Conservation (phyloP, 2,797 vertebrate species). For the Cyprinodon diabolis region DNA sequence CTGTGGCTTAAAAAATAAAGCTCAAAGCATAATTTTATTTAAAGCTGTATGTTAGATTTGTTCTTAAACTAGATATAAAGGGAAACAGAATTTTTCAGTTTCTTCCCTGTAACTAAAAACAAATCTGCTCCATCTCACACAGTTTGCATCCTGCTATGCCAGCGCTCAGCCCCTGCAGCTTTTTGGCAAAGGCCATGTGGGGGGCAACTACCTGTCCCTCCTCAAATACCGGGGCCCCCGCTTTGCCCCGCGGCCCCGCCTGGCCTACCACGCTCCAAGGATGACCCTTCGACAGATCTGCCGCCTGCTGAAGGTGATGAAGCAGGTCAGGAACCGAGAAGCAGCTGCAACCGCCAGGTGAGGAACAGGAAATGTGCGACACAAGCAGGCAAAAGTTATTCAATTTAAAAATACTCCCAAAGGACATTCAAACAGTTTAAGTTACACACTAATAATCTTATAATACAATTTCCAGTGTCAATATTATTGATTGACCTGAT, state of each 20-base stretch:
- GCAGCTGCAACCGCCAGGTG: slow-evolving; percentile 59
- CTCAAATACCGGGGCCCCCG: slow-evolving; percentile 69
- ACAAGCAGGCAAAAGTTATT: neutral
- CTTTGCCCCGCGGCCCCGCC: slow-evolving; percentile 65
- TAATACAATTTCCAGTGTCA: neutral
- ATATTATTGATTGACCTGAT: neutral
- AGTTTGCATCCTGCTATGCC: slow-evolving; percentile 83
- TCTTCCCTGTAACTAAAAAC: neutral
- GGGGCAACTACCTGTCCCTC: slow-evolving; percentile 70
- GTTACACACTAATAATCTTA: neutral
- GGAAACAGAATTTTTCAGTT: neutral
- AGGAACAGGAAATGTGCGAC: slow-evolving; percentile 11
- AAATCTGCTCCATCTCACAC: neutral
- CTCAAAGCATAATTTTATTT: neutral
- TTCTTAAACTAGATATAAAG: neutral
- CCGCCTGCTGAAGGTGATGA: slow-evolving; percentile 77
- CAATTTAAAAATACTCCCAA: too few species aligned
- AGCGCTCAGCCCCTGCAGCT: slow-evolving; percentile 60
- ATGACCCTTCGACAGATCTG: slow-evolving; percentile 83
- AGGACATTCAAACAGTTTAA: too few species aligned
- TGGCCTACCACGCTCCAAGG: slow-evolving; percentile 67
- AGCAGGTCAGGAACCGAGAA: slow-evolving; percentile 72
- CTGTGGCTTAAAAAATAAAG: neutral
- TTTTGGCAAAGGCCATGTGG: slow-evolving; percentile 58
- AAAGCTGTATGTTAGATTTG: neutral